A percentile compares a stretch with the other conserved stretches of the same genome.
These are phyloP conservation scores for Eilema griseolum DNA, from an alignment of 2,888 invertebrate genomes.

Conservation along the genomic window DNA sequence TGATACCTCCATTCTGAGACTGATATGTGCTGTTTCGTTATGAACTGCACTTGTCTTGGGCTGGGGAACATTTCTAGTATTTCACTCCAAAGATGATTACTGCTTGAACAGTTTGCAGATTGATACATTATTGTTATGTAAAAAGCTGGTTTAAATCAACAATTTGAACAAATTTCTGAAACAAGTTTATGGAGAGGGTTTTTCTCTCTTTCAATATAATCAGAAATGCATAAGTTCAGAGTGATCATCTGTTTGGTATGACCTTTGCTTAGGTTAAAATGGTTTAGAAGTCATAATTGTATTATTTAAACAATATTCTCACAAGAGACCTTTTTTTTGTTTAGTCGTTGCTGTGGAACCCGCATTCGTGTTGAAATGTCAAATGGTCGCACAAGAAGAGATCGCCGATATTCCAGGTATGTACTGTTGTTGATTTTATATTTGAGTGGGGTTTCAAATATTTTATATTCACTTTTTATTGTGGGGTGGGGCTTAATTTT, in stretches of 20 bases:
- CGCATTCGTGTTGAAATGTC: constrained; percentile 97
- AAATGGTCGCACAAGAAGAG: constrained; percentile 93
- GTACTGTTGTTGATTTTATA: constrained; percentile 18
- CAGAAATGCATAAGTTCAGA: neutral
- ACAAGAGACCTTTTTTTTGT: constrained; percentile 34
- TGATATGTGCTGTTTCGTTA: constrained; percentile 64
- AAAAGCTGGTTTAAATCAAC: too few relatives aligned
- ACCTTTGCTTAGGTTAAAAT: neutral
- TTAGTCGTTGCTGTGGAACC: constrained; percentile 94
- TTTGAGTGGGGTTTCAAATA: constrained; percentile 4
- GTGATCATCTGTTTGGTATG: neutral
- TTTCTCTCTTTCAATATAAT: too few relatives aligned
- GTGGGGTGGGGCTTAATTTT: constrained; percentile 16
- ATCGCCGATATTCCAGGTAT: constrained; percentile 84
- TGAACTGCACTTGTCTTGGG: constrained; percentile 69
- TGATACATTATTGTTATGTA: too few relatives aligned
- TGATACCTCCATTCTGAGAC: constrained; percentile 79
- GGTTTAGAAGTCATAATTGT: neutral
- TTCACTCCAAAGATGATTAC: neutral
- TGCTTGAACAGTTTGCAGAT: neutral
- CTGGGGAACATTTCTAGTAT: constrained; percentile 75
- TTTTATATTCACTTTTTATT: constrained; percentile 28
- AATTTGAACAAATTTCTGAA: too few relatives aligned
- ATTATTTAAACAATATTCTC: neutral
- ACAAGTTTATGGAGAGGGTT: too few relatives aligned